A percentile compares a stretch with the other conserved stretches of the same genome.
phyloP scores from a whole-genome alignment of 2,888 invertebrate genomes.

The Tachina grossa region DNA sequence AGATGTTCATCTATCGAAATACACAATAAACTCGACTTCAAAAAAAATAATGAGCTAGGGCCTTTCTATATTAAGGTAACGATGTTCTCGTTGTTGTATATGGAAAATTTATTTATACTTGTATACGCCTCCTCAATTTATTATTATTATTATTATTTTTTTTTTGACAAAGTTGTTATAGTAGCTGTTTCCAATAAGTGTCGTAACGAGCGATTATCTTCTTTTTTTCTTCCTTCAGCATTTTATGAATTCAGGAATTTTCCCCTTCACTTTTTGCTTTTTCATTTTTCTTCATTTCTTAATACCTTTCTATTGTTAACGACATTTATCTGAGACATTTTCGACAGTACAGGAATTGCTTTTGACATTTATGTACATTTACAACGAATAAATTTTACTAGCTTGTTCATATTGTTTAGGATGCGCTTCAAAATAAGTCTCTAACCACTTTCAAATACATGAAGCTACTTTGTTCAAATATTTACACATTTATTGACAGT shows the following conservation, averaged over 20 bases:
- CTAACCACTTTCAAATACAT: neutral
- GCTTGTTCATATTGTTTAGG: slow-evolving; percentile 21
- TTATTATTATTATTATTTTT: neutral
- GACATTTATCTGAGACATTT: slow-evolving; percentile 48
- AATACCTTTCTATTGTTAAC: slow-evolving; percentile 40
- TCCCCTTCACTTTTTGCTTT: neutral
- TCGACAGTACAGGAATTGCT: slow-evolving; percentile 42
- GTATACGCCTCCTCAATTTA: slow-evolving; percentile 13
- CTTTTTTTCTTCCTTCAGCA: neutral
- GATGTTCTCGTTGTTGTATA: too few relatives aligned
- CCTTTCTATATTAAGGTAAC: too few relatives aligned
- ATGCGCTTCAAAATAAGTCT: slow-evolving; percentile 37
- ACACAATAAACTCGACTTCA: too few relatives aligned
- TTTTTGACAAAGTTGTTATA: slow-evolving; percentile 34
- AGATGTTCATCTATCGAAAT: too few relatives aligned
- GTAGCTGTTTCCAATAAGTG: slow-evolving; percentile 46
- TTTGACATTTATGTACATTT: slow-evolving; percentile 56
- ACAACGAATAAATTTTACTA: slow-evolving; percentile 3
- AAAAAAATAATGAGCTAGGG: too few relatives aligned
- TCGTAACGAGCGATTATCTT: slow-evolving; percentile 20
- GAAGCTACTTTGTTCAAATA: neutral
- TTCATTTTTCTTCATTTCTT: neutral
- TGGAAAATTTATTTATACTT: slow-evolving; percentile 6
- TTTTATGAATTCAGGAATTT: slow-evolving; percentile 19
- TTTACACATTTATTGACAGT: slow-evolving; percentile 50